Percentiles rank a stretch among this genome's conserved stretches.
Evolutionary conservation across 2,888 invertebrate genomes (phyloP).

Genomic region (Apantesis nais): DNA sequence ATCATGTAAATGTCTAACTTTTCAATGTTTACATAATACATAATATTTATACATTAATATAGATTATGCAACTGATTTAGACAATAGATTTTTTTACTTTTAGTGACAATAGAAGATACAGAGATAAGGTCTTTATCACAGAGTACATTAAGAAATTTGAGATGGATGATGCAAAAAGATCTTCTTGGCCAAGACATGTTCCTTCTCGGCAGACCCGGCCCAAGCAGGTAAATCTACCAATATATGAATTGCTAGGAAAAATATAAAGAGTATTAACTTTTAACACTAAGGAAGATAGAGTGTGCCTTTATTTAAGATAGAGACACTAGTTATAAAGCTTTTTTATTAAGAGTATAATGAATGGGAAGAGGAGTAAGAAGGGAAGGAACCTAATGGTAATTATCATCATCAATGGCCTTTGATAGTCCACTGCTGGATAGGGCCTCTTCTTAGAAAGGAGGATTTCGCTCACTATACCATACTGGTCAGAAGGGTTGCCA

Average conservation of each 20-base stretch:
- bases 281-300: neutral
- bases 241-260: neutral
- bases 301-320: too few relatives aligned
- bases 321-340: too few relatives aligned
- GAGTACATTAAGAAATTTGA: conserved; percentile 91
- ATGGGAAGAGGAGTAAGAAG: too few relatives aligned
- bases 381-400: too few relatives aligned
- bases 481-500: too few relatives aligned
- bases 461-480: too few relatives aligned
- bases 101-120: conserved; percentile 76
- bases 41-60: neutral
- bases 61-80: neutral
- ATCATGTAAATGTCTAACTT: too few relatives aligned
- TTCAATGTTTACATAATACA: too few relatives aligned
- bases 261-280: neutral
- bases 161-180: conserved; percentile 99
- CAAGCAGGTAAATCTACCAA: conserved; percentile 75
- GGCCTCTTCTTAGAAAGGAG: too few relatives aligned
- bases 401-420: too few relatives aligned
- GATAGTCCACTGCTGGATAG: too few relatives aligned
- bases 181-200: conserved; percentile 97
- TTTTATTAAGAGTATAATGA: too few relatives aligned
- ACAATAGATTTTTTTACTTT: conserved; percentile 30
- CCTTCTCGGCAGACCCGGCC: conserved; percentile 96
- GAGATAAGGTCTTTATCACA: conserved; percentile 88